Percentiles rank a stretch among this genome's conserved stretches.
Evolutionary conservation across 64 coral and sea anemone species (phyloP).

Genomic region (Cladopsammia gracilis): DNA sequence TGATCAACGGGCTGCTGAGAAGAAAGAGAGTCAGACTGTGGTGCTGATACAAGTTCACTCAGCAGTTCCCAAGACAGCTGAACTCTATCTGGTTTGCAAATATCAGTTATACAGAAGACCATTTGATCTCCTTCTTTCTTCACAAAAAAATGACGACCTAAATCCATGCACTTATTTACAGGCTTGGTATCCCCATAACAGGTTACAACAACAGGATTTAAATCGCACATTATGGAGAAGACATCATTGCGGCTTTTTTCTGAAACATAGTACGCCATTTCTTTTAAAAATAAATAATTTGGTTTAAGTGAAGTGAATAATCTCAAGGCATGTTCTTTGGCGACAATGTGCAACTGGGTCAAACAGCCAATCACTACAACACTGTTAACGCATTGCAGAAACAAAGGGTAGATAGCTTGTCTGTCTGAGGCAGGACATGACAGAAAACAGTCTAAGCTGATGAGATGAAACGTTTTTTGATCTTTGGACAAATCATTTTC

Average conservation of each 20-base stretch:
- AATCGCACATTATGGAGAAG: background rate
- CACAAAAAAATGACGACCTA: background rate
- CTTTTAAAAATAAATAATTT: background rate
- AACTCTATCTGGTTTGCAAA: too few species aligned
- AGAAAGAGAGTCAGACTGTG: background rate
- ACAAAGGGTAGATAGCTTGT: background rate
- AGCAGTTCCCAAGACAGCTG: background rate
- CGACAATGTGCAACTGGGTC: background rate
- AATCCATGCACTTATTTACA: background rate
- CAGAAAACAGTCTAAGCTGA: background rate
- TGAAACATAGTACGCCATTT: too few species aligned
- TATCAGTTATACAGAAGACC: too few species aligned
- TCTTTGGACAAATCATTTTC: background rate
- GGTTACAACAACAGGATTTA: background rate
- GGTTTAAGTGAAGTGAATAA: background rate
- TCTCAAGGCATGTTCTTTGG: background rate
- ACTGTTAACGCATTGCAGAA: background rate
- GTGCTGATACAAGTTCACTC: background rate
- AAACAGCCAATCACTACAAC: background rate
- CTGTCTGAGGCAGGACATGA: background rate
- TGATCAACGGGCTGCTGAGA: background rate
- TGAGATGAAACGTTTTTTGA: background rate
- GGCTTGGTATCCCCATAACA: background rate
- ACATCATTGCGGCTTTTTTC: background rate
- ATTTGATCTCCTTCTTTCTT: background rate